Percentiles rank a stretch among this genome's conserved stretches.
phyloP scores from a whole-genome alignment of 2,888 invertebrate genomes.

The Acrobeloides nanus region DNA sequence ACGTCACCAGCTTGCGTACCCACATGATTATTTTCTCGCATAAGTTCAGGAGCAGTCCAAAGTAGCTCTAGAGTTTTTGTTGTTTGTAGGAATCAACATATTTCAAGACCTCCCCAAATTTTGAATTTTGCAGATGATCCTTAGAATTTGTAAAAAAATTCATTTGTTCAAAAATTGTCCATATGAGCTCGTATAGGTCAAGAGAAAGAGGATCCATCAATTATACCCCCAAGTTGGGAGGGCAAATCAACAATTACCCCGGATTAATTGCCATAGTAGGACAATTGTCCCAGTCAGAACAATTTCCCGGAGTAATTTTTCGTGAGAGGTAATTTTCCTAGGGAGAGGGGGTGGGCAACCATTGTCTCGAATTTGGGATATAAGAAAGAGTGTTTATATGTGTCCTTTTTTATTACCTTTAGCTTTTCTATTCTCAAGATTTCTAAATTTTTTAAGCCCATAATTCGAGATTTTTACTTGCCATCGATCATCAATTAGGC shows the following conservation, averaged over 20 bases:
- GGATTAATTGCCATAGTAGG: too few species aligned
- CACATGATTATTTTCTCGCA: constrained; percentile 4
- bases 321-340: too few species aligned
- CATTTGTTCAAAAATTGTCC: too few species aligned
- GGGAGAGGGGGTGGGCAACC: too few species aligned
- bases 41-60: constrained; percentile 27
- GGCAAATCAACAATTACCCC: too few species aligned
- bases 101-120: background rate
- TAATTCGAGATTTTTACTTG: constrained; percentile 10
- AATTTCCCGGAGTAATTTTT: background rate
- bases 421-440: background rate
- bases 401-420: constrained; percentile 7
- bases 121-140: background rate
- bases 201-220: too few species aligned
- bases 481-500: constrained; percentile 15
- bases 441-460: background rate
- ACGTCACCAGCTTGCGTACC: constrained; percentile 23
- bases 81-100: too few species aligned
- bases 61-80: constrained; percentile 14
- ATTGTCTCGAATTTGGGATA: too few species aligned
- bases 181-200: too few species aligned
- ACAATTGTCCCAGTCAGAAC: too few species aligned
- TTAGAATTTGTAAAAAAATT: constrained; percentile 1
- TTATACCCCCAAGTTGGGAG: too few species aligned
- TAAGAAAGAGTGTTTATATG: too few species aligned